Evolutionary conservation across 1,140 invertebrate species (phyloP), one percentile per base, ranked within the genome.

Genomic region (Lepidotrigona ventralis): DNA sequence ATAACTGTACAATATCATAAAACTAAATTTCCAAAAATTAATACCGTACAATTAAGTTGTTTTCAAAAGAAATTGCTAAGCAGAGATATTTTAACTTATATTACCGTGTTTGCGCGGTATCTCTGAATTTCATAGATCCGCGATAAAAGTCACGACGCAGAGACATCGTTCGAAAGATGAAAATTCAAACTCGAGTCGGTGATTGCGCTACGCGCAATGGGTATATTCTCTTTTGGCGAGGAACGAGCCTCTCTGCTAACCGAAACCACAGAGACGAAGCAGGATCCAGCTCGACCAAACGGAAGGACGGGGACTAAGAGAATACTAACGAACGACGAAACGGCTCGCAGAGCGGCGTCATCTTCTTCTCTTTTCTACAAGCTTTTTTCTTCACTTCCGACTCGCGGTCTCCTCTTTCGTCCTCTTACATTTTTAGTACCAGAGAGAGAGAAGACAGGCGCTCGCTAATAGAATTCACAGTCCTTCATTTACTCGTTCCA

Each of bases 391-490:
- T 8, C 39, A 46, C 39, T 56, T 46, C 63, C 12, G 63, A 23
- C 79, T 58, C 68, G 26, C 29, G 39, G 58, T 74, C 69, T 63
- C 54, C 33, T 21, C 58, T 80, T 66, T 76, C 83, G 82, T 85
- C 85, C 83, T 88, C 76, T 84, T 85, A 74, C 82, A 84, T 83
- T 73, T 82, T 68, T 56, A 66, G 72, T 71, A 80, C 39, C 6
- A 79, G 33, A 33, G 33, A 33, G 0, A 79, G 66, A 66, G 66
- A 87, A 77, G 73, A 83, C 84, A 86, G 29, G 74, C 86, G 46
- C 85, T 82, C 84, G 88, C 91, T 92, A 92, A 92, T 92, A 93
- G 92, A 92, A 93, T 91, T 84, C 89, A 83, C 82, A 82, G 74
- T 81, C 86, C 89, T 92, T 92, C 90, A 90, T 92, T 92, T 91